Evolutionary conservation across 2,797 vertebrate species (phyloP).

Genomic region (Lophius americanus): DNA sequence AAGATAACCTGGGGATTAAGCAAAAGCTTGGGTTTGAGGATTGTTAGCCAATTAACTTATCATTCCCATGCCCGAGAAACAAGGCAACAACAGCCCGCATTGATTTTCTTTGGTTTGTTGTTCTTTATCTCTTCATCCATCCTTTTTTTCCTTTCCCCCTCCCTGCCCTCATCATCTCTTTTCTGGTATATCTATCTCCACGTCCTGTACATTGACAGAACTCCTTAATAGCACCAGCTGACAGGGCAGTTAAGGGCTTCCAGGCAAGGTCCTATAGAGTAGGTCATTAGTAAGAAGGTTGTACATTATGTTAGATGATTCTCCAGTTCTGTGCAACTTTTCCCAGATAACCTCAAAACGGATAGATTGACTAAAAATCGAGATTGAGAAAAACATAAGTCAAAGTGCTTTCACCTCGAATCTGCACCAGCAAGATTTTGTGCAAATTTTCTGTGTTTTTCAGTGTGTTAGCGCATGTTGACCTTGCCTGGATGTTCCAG

Average conservation of each 20-base stretch:
- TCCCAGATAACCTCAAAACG: constrained; percentile 17
- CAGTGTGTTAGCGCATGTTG: constrained; percentile 14
- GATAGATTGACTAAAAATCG: constrained; percentile 10
- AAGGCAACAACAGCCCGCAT: constrained; percentile 65
- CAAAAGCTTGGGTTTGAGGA: constrained; percentile 57
- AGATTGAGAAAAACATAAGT: constrained; percentile 8
- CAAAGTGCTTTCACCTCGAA: constrained; percentile 28
- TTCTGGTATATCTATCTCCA: constrained; percentile 28
- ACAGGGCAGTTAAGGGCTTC: constrained; percentile 38
- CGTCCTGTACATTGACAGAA: constrained; percentile 34
- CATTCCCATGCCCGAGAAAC: constrained; percentile 68
- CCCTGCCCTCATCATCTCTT: constrained; percentile 18
- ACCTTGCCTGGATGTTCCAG: constrained; percentile 35
- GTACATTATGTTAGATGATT: constrained; percentile 31
- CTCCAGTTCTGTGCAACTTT: constrained; percentile 28
- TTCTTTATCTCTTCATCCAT: constrained; percentile 45
- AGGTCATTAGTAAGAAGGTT: background rate
- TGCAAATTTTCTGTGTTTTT: constrained; percentile 41
- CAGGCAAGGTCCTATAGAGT: constrained; percentile 37
- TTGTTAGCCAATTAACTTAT: constrained; percentile 80
- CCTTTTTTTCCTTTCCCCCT: constrained; percentile 35
- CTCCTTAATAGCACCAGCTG: constrained; percentile 37
- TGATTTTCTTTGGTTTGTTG: constrained; percentile 73
- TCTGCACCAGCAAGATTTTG: constrained; percentile 24
- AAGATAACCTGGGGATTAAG: constrained; percentile 61